Base-by-base conservation (phyloP, 2,888 invertebrate species). In the Tortricodes alternella region DNA sequence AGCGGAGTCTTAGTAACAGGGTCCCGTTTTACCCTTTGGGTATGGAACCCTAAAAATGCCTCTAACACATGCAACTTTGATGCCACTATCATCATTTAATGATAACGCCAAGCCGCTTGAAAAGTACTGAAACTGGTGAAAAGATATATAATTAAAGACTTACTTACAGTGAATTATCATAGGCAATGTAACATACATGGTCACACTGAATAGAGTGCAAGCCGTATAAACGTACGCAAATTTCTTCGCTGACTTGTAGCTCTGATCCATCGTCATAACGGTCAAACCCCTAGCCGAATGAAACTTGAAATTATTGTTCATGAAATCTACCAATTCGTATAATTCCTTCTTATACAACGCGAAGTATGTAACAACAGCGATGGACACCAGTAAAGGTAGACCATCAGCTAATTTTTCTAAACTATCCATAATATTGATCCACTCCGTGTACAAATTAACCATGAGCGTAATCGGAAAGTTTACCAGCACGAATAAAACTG, bases 241-340 rank as follows among this genome's bases (percentile, higher is more conserved):
- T n/a, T 65, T 78, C 57, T 69, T 76, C 1, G 89, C 88, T 0
- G 65, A 65, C 6, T 61, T 61, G 29, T 80, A 88, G 32, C 87
- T 83, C 1, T 63, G 59, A 19, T 46, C 9, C 89, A 89, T 89
- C 0, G 83, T 87, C 85, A 87, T 85, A 43, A 86, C 86, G 0
- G 85, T 85, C 27, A 89, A 61, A 0, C 91, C 91, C 24, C 74
- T 66, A 1, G 86, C 87, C 0, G 91, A 90, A 50, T 74, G 76
- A 51, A 77, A 80, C 63, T 76, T 80, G 60, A 89, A 90, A 43
- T 85, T 78, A 2, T 53, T 53, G 39, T 82, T 79, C 78, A 89
- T 83, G 58, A 67, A 87, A 1, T 68, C 66, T 0, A 76, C 49
- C 7, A 91, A 57, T 0, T 74, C 73, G 27, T 85, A 81, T 29